Conservation (phyloP, 2,113 vertebrate genomes). For the Paedocypris sp. region DNA sequence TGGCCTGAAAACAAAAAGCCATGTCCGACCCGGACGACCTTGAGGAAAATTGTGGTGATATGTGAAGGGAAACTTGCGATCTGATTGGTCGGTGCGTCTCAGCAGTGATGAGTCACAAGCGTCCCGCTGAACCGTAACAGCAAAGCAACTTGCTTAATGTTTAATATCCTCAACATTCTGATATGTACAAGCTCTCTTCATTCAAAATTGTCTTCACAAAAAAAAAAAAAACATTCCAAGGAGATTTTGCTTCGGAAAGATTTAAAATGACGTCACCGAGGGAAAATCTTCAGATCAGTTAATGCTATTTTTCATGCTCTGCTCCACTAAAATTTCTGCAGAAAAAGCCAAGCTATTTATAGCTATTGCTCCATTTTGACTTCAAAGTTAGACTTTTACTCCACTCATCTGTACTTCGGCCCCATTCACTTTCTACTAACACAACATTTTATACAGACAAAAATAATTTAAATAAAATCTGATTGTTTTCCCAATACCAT, state of each 20-base stretch:
- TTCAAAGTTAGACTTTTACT: constrained; percentile 1
- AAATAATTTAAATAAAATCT: too few relatives aligned
- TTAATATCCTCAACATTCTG: neutral
- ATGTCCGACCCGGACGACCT: constrained; percentile 19
- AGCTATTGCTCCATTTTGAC: constrained; percentile 24
- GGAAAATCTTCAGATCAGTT: neutral
- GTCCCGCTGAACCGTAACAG: neutral
- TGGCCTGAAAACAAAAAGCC: constrained; percentile 3
- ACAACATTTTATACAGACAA: too few relatives aligned
- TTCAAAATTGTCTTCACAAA: neutral
- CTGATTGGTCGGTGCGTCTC: constrained; percentile 47
- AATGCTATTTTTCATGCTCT: neutral
- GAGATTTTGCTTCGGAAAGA: neutral
- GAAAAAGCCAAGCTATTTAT: neutral
- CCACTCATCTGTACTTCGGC: neutral
- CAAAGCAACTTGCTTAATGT: neutral
- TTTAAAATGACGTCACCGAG: neutral
- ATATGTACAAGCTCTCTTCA: neutral
- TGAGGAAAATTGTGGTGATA: constrained; percentile 31
- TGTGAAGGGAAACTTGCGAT: constrained; percentile 28
- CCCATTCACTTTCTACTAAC: too few relatives aligned
- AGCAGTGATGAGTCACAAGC: constrained; percentile 60
- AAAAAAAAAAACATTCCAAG: neutral
- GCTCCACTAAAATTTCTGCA: neutral
- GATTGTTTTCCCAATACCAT: too few relatives aligned